phyloP scores from a whole-genome alignment of 1,140 invertebrate species.

The Agraylea sexmaculata region DNA sequence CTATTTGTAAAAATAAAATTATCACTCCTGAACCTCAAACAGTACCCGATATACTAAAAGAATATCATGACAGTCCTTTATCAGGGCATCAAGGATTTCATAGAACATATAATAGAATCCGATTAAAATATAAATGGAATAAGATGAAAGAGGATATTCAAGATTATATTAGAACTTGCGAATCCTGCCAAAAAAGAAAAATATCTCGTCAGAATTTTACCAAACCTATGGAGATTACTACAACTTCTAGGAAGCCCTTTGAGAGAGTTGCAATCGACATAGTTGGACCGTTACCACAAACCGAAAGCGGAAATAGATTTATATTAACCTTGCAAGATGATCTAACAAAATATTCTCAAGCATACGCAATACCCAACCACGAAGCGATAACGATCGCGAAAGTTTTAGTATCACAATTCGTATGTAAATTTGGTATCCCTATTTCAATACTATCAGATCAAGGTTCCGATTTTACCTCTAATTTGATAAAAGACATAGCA shows the following conservation, averaged over 20 bases:
- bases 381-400: constrained; percentile 21
- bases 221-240: constrained; percentile 22
- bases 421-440: constrained; percentile 25
- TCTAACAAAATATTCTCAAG: constrained; percentile 28
- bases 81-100: constrained; percentile 25
- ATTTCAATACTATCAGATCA: constrained; percentile 25
- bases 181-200: constrained; percentile 27
- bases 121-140: constrained; percentile 23
- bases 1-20: constrained; percentile 13
- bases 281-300: constrained; percentile 23
- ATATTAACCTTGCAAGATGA: constrained; percentile 29
- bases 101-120: constrained; percentile 24
- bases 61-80: constrained; percentile 22
- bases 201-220: constrained; percentile 18
- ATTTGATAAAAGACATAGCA: constrained; percentile 9
- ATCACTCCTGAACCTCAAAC: constrained; percentile 11
- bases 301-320: constrained; percentile 22
- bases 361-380: constrained; percentile 26
- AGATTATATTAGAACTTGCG: constrained; percentile 25
- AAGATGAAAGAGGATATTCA: constrained; percentile 23
- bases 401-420: constrained; percentile 15
- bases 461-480: constrained; percentile 21
- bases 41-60: constrained; percentile 20
- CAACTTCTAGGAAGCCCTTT: constrained; percentile 21
- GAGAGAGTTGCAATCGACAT: constrained; percentile 24